Evolutionary conservation across 2,797 vertebrate species (phyloP), one percentile per base, ranked within the genome.

Genomic region (Protonibea diacanthus): DNA sequence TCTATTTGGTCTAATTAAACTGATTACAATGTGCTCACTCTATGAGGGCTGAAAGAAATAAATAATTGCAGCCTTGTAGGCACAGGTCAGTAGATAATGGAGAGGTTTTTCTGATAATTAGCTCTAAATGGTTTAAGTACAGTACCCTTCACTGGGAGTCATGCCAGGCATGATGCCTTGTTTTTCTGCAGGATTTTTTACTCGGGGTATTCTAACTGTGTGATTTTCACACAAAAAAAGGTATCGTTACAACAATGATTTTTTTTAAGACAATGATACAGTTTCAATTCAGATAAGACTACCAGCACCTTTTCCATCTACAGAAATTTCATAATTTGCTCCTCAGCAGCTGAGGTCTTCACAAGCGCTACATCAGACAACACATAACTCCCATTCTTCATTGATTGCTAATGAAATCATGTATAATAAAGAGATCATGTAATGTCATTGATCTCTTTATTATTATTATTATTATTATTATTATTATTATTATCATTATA

Each of bases 31-130:
- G 71, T 66, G 69, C 58, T 86, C 71, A 52, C 84, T 74, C 20
- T 77, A 44, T 56, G 47, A 55, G 66, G 75, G 71, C 64, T 66
- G 66, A 85, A 73, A 79, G 7, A 90, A 88, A 88, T 81, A 87
- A 85, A 88, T 86, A 86, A 90, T 88, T 79, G 66, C 72, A 64
- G 64, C 66, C 74, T 84, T 61, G 79, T 79, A 84, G 78, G 73
- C 79, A 72, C 82, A 89, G 91, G 88, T 94, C 91, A 92, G 71
- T 15, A 80, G 61, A 93, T 91, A 92, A 94, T 90, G 80, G 81
- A 86, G 76, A 82, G 81, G 69, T 84, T 85, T 84, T 80, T 69
- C 78, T 85, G 62, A 83, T 89, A 92, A 93, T 92, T 92, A 91
- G 75, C 76, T 89, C 74, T 82, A 87, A 86, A 87, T 80, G 75